A percentile compares a stretch with the other conserved stretches of the same genome.
phyloP scores from a whole-genome alignment of 1,140 invertebrate species.

The Drosophila pandora region DNA sequence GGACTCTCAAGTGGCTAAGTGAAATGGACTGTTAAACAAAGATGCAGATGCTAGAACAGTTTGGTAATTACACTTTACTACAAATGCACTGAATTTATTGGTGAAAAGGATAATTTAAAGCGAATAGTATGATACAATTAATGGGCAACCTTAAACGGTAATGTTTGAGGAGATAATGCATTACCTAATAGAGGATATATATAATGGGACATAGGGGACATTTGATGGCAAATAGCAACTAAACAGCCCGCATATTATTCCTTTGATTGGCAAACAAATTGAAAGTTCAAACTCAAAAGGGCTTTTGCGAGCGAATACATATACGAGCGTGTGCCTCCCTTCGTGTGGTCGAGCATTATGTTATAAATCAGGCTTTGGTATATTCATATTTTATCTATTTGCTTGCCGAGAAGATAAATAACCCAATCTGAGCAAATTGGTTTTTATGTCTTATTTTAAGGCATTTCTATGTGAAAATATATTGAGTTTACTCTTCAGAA shows the following conservation, averaged over 20 bases:
- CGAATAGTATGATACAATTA: constrained; percentile 2
- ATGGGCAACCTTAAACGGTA: constrained; percentile 1
- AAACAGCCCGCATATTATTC: constrained; percentile 24
- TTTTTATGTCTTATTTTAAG: constrained; percentile 17
- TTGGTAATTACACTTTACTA: neutral
- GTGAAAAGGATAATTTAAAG: neutral
- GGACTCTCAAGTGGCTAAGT: constrained; percentile 23
- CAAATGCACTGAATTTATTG: neutral
- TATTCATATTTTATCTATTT: constrained; percentile 43
- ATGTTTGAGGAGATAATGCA: constrained; percentile 6
- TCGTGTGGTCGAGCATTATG: neutral
- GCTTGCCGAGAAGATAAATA: constrained; percentile 36
- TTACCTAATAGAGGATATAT: neutral
- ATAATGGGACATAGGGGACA: neutral
- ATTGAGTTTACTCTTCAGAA: constrained; percentile 11
- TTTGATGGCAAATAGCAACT: constrained; percentile 6
- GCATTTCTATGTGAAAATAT: neutral
- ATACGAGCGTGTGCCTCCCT: neutral
- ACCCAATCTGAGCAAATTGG: constrained; percentile 32
- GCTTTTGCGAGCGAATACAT: neutral
- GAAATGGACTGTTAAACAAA: constrained; percentile 20
- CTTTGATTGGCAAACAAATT: constrained; percentile 17
- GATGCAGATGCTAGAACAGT: constrained; percentile 10
- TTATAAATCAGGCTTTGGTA: constrained; percentile 39
- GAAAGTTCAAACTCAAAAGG: constrained; percentile 7